Evolutionary conservation across 2,888 invertebrate genomes (phyloP), one percentile per base, ranked within the genome.

Genomic region (Campoletis raptor): DNA sequence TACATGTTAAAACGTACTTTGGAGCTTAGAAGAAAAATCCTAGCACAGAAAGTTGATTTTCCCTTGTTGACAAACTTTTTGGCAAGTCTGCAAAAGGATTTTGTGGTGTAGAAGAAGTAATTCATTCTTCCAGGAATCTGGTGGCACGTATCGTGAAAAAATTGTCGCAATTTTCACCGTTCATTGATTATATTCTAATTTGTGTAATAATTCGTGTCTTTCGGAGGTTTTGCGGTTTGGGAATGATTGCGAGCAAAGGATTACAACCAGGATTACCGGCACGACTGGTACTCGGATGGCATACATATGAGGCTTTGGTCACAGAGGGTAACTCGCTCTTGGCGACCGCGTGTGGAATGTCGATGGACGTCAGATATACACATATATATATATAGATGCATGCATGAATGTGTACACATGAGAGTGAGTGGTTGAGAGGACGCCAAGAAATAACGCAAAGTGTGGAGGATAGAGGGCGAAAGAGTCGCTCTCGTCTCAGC

Each of bases 291-390:
- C 64, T 64, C 21, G 48, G 67, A 21, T 52, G 42, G 74, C 74
- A 74, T 74, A 74, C 61, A 61, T 74, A 61, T 61, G 74, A 74
- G 74, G 42, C n/a, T 37, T 42, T 21, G 42, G 52, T 45, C 45
- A 42, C 36, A 64, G 52, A 36, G 67, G 52, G 57, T 69, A 52
- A 78, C 66, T 57, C 67, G 37, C 77, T 45, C 54, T 45, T 57
- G 57, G 77, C 74, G 82, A 83, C 57, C 83, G 81, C 85, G 77
- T 15, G 80, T 21, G 88, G 86, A 88, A 88, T 88, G 87, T 76
- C 77, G 85, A 69, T 82, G 78, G 40, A 77, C 78, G 83, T 81
- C 82, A 88, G 80, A 78, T 74, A 67, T 69, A 52, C 52, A 45
- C 69, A 64, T 24, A 73, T 70, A 76, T 48, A 45, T 42, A 57